Evolutionary conservation across 2,888 invertebrate genomes (phyloP), one percentile per base, ranked within the genome.

Genomic region (Malachius bipustulatus): DNA sequence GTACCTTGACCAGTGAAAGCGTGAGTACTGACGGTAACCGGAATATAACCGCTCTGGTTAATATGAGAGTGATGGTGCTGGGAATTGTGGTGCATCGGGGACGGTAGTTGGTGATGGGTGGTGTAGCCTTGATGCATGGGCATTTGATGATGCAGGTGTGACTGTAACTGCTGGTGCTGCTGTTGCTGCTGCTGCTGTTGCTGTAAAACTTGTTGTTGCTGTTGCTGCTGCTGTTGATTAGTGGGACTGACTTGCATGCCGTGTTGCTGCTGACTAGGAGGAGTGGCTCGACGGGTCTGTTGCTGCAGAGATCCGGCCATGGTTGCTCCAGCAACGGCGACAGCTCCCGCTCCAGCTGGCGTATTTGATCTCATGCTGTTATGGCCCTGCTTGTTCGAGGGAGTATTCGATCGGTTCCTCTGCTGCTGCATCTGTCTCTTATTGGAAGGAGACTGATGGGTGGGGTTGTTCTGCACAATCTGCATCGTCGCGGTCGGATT

Each of bases 11-110:
- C 67, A 2, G 73, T 64, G 43, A 69, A 69, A 0, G 64, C 64
- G 38, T 69, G 65, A 1, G 73, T 73, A 9, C 71, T 72, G 1
- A 70, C 66, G 61, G 75, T 70, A 37, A 71, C 67, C 3, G 70
- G 63, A 35, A 71, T 64, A 47, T 68, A 68, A 48, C 67, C 67
- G 4, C 63, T 62, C 38, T 70, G 67, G 34, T 48, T 67, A 56
- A 62, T 60, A 15, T 60, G 59, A 2, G 59, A 55, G 41, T 60
- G 59, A 14, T 57, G 58, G 35, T 58, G 59, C 38, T 59, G 58
- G 6, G 54, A 53, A 37, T 62, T 57, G 36, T 59, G 59, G 37
- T 60, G 60, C 49, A 59, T 57, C 3, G 52, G 47, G 4, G 51
- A 48, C 4, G 6, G 6, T 56, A 58, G 44, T 56, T 51, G 51